phyloP scores from a whole-genome alignment of 2,113 vertebrate species.

The Sander lucioperca region DNA sequence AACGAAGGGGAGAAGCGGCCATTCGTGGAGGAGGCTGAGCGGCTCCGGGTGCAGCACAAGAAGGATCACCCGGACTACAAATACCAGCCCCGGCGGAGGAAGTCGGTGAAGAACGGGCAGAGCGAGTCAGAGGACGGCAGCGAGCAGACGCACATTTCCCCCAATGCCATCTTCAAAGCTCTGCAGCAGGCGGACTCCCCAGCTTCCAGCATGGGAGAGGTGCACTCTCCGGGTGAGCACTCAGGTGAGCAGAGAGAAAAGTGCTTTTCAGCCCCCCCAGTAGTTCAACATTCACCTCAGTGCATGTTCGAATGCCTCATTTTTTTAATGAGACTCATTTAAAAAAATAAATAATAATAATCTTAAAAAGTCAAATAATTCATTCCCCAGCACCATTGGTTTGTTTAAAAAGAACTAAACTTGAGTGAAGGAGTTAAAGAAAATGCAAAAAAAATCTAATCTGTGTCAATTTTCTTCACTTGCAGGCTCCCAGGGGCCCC shows the following conservation, averaged over 20 bases:
- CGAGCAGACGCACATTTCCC: constrained; percentile 95
- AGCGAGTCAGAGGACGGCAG: constrained; percentile 91
- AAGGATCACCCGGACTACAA: constrained; percentile 99
- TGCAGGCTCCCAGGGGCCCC: constrained; percentile 92
- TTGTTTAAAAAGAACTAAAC: not conserved
- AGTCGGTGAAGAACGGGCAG: constrained; percentile 96
- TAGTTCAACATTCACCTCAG: no score
- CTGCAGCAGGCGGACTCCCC: constrained; percentile 97
- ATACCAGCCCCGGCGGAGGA: constrained; percentile 94
- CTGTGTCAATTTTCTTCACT: not conserved
- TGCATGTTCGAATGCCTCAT: no score
- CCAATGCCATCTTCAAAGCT: constrained; percentile 97
- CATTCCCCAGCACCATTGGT: not conserved
- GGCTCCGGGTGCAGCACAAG: constrained; percentile 97
- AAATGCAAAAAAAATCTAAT: constrained; percentile 12
- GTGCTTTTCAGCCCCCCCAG: not conserved
- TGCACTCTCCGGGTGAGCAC: constrained; percentile 95
- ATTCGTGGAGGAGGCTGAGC: constrained; percentile 96
- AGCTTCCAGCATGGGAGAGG: constrained; percentile 96
- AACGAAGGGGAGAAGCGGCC: constrained; percentile 96
- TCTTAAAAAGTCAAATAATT: no score
- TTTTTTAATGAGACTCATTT: no score
- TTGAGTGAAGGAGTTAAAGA: not conserved
- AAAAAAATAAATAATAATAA: no score
- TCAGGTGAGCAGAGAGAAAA: constrained; percentile 86